These are phyloP conservation scores for Meliscaeva auricollis DNA, from an alignment of 2,888 invertebrate genomes.

Conservation along the genomic window DNA sequence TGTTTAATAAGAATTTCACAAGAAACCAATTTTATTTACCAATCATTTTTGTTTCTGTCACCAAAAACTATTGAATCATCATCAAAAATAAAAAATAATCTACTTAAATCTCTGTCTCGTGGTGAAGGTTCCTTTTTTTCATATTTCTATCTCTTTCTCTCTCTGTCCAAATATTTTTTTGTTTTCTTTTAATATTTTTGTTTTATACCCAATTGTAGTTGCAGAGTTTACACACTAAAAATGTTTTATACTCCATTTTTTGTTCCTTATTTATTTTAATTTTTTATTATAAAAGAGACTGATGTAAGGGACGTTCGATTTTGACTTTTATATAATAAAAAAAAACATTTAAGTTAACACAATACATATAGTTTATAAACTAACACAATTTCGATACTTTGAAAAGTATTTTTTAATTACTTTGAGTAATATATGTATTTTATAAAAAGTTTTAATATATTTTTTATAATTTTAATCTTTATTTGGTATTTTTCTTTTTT, in stretches of 20 bases:
- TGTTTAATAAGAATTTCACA: conserved; percentile 53
- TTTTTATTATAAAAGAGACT: conserved; percentile 21
- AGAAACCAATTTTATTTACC: no score
- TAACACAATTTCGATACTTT: neutral
- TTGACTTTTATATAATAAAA: conserved; percentile 4
- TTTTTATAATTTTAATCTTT: no score
- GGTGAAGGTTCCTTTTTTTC: conserved; percentile 55
- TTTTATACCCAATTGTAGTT: conserved; percentile 73
- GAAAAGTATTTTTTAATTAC: neutral
- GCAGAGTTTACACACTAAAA: conserved; percentile 65
- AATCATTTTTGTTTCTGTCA: no score
- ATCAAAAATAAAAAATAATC: conserved; percentile 46
- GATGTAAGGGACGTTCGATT: conserved; percentile 61
- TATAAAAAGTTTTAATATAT: neutral
- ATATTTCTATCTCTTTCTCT: conserved; percentile 35
- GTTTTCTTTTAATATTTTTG: conserved; percentile 55
- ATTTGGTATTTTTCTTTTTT: neutral
- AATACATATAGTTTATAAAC: conserved; percentile 2
- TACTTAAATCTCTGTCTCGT: conserved; percentile 48
- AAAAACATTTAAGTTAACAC: neutral
- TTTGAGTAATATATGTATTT: no score
- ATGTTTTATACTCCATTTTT: conserved; percentile 59
- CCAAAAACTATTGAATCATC: conserved; percentile 50
- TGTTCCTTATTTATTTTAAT: conserved; percentile 54
- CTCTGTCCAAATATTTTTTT: conserved; percentile 20